Evolutionary conservation across 92 coral and sea anemone species (phyloP).

Genomic region (Blastomussa wellsi): DNA sequence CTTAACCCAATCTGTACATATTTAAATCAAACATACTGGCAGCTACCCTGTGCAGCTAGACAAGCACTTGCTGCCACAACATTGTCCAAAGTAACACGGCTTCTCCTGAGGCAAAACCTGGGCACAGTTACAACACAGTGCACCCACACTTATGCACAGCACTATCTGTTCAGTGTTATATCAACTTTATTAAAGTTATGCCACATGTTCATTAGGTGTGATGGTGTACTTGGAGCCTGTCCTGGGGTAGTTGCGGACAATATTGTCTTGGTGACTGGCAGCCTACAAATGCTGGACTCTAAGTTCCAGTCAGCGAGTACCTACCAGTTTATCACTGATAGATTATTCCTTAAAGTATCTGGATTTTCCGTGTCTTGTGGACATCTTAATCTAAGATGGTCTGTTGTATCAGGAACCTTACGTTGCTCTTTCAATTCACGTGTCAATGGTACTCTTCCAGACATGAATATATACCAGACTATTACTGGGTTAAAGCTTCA

Average conservation of each 20-base stretch:
- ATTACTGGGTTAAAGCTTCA: conserved; percentile 59
- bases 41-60: too few relatives aligned
- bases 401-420: neutral
- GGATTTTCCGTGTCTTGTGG: conserved; percentile 76
- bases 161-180: neutral
- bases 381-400: neutral
- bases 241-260: neutral
- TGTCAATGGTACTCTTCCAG: neutral
- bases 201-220: conserved; percentile 54
- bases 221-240: conserved; percentile 47
- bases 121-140: too few relatives aligned
- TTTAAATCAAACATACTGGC: too few relatives aligned
- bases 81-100: too few relatives aligned
- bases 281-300: neutral
- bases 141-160: too few relatives aligned
- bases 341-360: conserved; percentile 56
- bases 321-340: conserved; percentile 63
- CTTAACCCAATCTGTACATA: too few relatives aligned
- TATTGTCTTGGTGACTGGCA: neutral
- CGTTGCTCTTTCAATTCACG: neutral
- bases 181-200: too few relatives aligned
- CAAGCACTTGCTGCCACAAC: too few relatives aligned
- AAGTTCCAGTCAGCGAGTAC: neutral
- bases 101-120: too few relatives aligned
- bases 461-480: conserved; percentile 25